A percentile compares a stretch with the other conserved stretches of the same genome.
phyloP scores from a whole-genome alignment of 2,797 vertebrate genomes.

The Anisognathus igniventris region DNA sequence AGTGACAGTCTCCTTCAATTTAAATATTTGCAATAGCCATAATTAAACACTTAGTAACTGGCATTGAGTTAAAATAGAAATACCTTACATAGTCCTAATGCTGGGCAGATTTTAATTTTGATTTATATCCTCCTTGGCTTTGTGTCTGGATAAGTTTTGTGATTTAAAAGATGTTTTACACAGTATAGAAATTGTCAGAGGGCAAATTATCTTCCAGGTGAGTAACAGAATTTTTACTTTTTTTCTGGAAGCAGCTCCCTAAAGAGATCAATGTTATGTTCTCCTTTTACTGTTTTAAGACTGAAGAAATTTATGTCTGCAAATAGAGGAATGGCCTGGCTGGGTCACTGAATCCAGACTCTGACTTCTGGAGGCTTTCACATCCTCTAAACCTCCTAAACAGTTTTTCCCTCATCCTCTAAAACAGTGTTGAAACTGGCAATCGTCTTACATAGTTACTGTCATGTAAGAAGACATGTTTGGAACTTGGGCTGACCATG shows the following conservation, averaged over 20 bases:
- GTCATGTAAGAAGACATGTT: background rate
- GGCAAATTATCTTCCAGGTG: background rate
- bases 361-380: background rate
- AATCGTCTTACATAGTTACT: background rate
- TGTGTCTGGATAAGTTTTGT: conserved; percentile 9
- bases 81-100: background rate
- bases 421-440: background rate
- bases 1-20: background rate
- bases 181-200: background rate
- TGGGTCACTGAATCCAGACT: background rate
- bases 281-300: background rate
- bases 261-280: background rate
- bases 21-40: conserved; percentile 44
- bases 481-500: background rate
- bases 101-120: conserved; percentile 19
- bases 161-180: conserved; percentile 11
- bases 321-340: background rate
- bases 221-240: background rate
- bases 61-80: conserved; percentile 27
- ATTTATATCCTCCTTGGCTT: conserved; percentile 27
- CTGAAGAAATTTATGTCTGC: background rate
- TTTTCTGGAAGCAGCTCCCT: background rate
- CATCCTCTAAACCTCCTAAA: background rate
- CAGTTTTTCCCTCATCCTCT: background rate
- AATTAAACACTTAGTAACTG: conserved; percentile 47